phyloP scores from a whole-genome alignment of 2,113 vertebrate species.

The Otolemur garnettii region DNA sequence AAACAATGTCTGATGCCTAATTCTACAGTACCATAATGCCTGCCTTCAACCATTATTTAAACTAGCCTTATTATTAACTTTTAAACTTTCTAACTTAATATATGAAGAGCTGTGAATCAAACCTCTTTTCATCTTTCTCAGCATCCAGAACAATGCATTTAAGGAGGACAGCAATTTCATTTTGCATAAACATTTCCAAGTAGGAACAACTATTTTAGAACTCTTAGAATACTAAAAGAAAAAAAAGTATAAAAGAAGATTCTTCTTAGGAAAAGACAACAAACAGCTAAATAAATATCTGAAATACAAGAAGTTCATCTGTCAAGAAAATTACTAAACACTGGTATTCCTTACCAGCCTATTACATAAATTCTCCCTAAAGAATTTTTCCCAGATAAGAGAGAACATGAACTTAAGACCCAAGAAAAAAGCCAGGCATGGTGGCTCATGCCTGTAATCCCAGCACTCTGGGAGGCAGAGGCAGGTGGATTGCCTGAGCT shows the following conservation, averaged over 20 bases:
- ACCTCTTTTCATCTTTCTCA: constrained; percentile 5
- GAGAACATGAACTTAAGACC: constrained; percentile 12
- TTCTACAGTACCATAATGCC: not conserved
- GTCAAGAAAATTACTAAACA: constrained; percentile 37
- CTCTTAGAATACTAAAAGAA: not conserved
- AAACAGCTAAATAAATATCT: not conserved
- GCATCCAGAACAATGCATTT: constrained; percentile 5
- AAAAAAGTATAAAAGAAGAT: not conserved
- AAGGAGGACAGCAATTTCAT: not conserved
- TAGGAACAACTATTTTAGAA: constrained; percentile 14
- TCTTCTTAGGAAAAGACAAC: constrained; percentile 49
- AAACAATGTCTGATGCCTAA: not conserved
- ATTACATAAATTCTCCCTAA: constrained; percentile 35
- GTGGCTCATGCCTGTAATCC: no score
- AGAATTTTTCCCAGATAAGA: not conserved
- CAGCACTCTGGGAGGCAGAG: no score
- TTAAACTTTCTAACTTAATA: not conserved
- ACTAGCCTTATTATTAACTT: not conserved
- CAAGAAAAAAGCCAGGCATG: not conserved
- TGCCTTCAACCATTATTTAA: constrained; percentile 2
- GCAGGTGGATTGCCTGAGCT: no score
- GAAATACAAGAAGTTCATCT: not conserved
- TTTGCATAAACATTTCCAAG: constrained; percentile 23
- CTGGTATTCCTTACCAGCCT: not conserved
- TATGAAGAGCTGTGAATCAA: not conserved